Evolutionary conservation across 2,888 invertebrate species (phyloP).

Genomic region (Neoitamus cyanurus): DNA sequence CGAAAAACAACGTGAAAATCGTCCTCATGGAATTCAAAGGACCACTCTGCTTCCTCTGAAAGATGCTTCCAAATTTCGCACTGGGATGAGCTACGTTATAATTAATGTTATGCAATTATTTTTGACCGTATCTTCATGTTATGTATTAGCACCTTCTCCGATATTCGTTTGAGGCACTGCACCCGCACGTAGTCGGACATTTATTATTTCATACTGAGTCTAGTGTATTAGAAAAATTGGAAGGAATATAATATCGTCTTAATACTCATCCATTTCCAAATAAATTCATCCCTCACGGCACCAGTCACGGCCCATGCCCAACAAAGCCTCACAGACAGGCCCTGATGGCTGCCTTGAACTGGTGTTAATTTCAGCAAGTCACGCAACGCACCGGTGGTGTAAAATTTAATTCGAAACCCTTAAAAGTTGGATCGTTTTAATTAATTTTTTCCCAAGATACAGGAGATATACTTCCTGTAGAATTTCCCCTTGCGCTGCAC

Average conservation of each 20-base stretch:
- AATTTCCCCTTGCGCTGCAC: neutral
- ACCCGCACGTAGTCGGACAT: too few relatives aligned
- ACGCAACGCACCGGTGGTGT: neutral
- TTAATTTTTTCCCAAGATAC: conserved; percentile 1
- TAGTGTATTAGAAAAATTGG: too few relatives aligned
- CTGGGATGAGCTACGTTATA: too few relatives aligned
- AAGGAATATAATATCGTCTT: neutral
- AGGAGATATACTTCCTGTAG: neutral
- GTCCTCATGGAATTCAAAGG: too few relatives aligned
- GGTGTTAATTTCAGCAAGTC: neutral
- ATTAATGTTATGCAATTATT: too few relatives aligned
- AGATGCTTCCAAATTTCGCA: too few relatives aligned
- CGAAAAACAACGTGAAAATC: too few relatives aligned
- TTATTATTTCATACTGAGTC: too few relatives aligned
- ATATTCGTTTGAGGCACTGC: too few relatives aligned
- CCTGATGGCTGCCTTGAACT: neutral
- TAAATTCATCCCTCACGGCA: neutral
- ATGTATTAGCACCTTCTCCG: too few relatives aligned
- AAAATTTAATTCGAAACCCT: neutral
- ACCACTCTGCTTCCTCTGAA: too few relatives aligned
- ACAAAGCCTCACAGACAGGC: neutral
- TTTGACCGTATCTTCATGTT: too few relatives aligned
- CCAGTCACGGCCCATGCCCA: neutral
- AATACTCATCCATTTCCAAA: neutral
- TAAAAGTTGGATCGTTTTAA: conserved; percentile 1